phyloP scores from a whole-genome alignment of 2,113 vertebrate species.

The Cottus gobio region DNA sequence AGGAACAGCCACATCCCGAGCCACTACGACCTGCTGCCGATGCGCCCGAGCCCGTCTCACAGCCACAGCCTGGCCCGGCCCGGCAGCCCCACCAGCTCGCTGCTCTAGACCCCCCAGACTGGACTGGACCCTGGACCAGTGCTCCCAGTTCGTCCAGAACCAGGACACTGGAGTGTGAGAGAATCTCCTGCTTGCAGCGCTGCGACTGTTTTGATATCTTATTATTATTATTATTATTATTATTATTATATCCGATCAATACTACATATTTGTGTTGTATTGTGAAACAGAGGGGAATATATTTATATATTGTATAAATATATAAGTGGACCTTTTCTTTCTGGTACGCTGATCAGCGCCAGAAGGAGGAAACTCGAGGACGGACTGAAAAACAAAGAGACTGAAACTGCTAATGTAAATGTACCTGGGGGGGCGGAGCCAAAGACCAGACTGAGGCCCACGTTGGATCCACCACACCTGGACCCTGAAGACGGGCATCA shows the following conservation, averaged over 20 bases:
- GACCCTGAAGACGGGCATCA: not conserved
- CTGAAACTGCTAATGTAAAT: not conserved
- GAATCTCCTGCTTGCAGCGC: not conserved
- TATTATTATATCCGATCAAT: conserved; percentile 29
- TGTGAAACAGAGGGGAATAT: conserved; percentile 17
- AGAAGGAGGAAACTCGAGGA: not conserved
- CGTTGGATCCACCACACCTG: not conserved
- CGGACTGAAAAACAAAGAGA: not conserved
- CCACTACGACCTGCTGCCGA: conserved; percentile 93
- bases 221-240: too few species aligned
- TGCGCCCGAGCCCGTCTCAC: conserved; percentile 87
- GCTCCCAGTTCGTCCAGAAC: not conserved
- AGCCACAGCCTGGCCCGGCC: conserved; percentile 79
- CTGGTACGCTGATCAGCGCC: not conserved
- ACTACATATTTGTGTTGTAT: conserved; percentile 21
- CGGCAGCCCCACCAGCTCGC: conserved; percentile 84
- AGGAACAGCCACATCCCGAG: conserved; percentile 93
- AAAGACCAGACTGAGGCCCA: not conserved
- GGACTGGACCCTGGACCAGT: conserved; percentile 8
- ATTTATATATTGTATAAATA: too few species aligned
- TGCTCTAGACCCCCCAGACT: conserved; percentile 60
- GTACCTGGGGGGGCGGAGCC: not conserved
- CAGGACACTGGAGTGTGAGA: conserved; percentile 8
- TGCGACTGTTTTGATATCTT: conserved; percentile 21
- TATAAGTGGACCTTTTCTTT: not conserved